phyloP scores from a whole-genome alignment of 2,888 invertebrate species.

The Acrobasis repandana region DNA sequence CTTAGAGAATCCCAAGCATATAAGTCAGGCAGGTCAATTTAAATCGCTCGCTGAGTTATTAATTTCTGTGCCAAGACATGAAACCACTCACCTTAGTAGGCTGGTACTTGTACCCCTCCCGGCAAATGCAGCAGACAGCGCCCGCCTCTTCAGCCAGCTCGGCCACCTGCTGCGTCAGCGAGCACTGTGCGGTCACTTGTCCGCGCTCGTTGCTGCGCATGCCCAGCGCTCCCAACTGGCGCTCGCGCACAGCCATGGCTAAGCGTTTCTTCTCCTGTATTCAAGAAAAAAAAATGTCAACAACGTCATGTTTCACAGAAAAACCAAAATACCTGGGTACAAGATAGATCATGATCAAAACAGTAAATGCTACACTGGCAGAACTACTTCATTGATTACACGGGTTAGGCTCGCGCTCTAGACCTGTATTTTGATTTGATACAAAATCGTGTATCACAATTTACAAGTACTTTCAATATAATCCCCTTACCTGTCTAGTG shows the following conservation, averaged over 20 bases:
- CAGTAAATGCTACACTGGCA: too few species aligned
- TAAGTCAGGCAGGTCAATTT: too few species aligned
- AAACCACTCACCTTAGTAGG: constrained; percentile 87
- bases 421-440: too few species aligned
- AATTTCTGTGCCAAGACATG: too few species aligned
- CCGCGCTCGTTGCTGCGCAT: constrained; percentile 99
- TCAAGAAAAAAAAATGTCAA: not conserved
- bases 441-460: too few species aligned
- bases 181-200: constrained; percentile 95
- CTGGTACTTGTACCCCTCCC: constrained; percentile 98
- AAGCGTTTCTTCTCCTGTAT: constrained; percentile 96
- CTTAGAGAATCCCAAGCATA: too few species aligned
- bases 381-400: too few species aligned
- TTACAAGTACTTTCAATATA: too few species aligned
- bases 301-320: not conserved
- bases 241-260: constrained; percentile 98
- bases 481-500: constrained; percentile 84
- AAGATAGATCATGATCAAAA: too few species aligned
- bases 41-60: too few species aligned
- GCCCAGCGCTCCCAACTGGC: constrained; percentile 96
- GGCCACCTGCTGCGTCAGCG: constrained; percentile 95
- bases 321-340: too few species aligned
- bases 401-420: too few species aligned
- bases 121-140: constrained; percentile 97
- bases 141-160: constrained; percentile 98